These are phyloP conservation scores for Esox masquinongy DNA, from an alignment of 2,797 vertebrate species.

Conservation along the genomic window DNA sequence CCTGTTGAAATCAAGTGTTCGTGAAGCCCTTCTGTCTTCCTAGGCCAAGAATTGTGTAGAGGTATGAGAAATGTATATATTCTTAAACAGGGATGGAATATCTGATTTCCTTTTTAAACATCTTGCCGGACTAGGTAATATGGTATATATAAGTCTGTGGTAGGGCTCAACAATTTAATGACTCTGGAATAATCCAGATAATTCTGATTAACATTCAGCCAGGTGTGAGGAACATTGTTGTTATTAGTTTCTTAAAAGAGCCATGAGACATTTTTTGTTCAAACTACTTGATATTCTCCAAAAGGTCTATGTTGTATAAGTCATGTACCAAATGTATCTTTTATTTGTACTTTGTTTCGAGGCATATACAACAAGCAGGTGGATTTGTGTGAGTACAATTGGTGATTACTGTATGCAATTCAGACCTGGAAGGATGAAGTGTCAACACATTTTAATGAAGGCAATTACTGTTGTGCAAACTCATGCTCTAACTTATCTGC, in stretches of 20 bases:
- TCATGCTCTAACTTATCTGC: not conserved
- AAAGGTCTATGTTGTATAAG: not conserved
- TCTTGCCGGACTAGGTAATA: too few species aligned
- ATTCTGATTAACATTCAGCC: not conserved
- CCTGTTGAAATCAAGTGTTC: not conserved
- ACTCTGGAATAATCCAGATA: not conserved
- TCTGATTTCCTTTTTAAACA: not conserved
- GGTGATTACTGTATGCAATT: not conserved
- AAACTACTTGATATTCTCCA: not conserved
- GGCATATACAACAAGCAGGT: not conserved
- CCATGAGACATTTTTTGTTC: not conserved
- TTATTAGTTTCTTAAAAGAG: conserved; percentile 2
- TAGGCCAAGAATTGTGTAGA: not conserved
- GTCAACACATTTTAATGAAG: conserved; percentile 1
- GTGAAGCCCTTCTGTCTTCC: not conserved
- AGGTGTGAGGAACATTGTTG: not conserved
- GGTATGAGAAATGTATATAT: not conserved
- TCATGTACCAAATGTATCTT: not conserved
- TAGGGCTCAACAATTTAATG: not conserved
- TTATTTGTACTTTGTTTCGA: not conserved
- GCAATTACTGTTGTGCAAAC: conserved; percentile 1
- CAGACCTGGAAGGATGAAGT: not conserved
- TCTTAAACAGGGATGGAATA: not conserved
- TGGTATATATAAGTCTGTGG: not conserved
- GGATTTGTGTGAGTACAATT: not conserved